Evolutionary conservation across 2,113 vertebrate species (phyloP), one percentile per base, ranked within the genome.

Genomic region (Ellobius talpinus): DNA sequence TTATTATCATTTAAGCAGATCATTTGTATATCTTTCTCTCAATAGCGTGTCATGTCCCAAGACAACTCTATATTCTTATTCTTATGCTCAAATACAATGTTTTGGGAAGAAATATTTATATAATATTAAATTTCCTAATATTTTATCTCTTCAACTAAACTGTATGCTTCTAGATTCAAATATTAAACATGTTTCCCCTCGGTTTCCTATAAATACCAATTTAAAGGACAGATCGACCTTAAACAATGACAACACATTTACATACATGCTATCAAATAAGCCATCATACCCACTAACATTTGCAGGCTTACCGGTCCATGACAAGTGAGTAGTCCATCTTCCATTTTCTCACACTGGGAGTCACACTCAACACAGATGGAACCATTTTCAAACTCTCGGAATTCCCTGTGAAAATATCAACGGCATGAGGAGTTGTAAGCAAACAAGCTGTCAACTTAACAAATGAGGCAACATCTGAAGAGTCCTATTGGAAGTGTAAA

Each of bases 321-420:
- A 98, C 99, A 99, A 0, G 99, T 99, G 96, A 99, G 97, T 85
- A 98, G 98, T 90, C 98, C 99, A 0, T 99, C 99, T 68, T 99
- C 99, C 98, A 99, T 99, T 98, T 99, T 99, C 96, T 99, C 99
- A 93, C 99, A 99, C 97, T 99, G 99, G 7, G 98, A 98, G 95
- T 99, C 99, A 92, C 99, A 99, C 93, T 99, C 99, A 95, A 99
- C 98, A 11, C 99, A 99, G 63, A 99, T 97, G 0, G 99, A 99
- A 11, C 99, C 99, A 0, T 99, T 99, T 45, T 99, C 98, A 96
- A 99, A 99, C 82, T 99, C 99, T 4, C 99, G 99, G 88, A 98
- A 98, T 63, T 99, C 99, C 97, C 99, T 99, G 98, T 65, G 97
- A 90, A 98, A 98, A 97, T 0, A 98, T 95, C 52, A 97, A 36